Evolutionary conservation across 1,140 invertebrate genomes (phyloP), one percentile per base, ranked within the genome.

Genomic region (Drosophila navojoa): DNA sequence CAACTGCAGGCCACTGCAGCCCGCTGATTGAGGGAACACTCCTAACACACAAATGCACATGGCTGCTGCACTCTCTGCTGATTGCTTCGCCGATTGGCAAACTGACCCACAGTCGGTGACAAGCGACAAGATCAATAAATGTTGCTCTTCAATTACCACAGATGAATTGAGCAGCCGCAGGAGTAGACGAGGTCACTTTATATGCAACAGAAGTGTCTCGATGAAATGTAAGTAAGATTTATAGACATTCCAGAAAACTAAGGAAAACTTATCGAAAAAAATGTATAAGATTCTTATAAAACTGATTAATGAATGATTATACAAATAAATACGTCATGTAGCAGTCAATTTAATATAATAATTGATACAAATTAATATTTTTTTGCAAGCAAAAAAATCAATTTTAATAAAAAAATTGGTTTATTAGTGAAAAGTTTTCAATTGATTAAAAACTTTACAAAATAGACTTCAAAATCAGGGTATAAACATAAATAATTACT

Each of bases 21-120:
- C 38, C 29, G 42, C 50, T 59, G 63, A 72, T 72, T 72, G 69
- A 32, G 64, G 57, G 27, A 49, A 70, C 76, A 49, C 77, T 86
- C 74, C 81, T 86, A 85, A 86, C 77, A 81, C 77, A 82, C 50
- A 82, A 75, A 81, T 22, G 49, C 35, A 9, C 35, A 44, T 44
- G 16, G 42, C 15, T 52, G 15, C 22, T 53, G n/a, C 40, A 58
- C 66, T 63, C 70, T n/a, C 11, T 38, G 13, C 29, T 85, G 64
- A 85, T 85, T 85, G 81, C 50, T 25, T 29, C 19, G 4, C 16
- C 68, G 71, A 85, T 87, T 85, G 81, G 86, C 82, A 86, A 74
- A 82, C 67, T 82, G 80, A 82, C 80, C 80, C 79, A 82, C 67
- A 74, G 79, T 66, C 63, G 66, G 54, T 45, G 54, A 73, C 78